Conservation (phyloP, 1,140 invertebrate genomes). For the Drosophila rufa region DNA sequence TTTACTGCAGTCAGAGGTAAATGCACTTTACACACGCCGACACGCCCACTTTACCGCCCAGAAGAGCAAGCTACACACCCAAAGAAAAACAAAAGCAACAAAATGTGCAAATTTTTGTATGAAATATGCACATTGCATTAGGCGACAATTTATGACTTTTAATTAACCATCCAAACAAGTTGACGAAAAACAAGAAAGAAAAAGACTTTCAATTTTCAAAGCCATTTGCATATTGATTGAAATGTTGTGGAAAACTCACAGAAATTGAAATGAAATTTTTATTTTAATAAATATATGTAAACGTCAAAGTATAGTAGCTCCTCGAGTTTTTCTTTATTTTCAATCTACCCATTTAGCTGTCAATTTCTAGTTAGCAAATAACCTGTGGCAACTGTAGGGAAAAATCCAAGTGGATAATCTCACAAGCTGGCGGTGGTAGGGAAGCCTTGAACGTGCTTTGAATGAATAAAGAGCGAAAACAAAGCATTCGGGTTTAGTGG, state of each 20-base stretch:
- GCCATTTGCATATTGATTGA: slow-evolving; percentile 73
- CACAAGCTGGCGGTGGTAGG: slow-evolving; percentile 1
- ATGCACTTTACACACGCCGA: slow-evolving; percentile 61
- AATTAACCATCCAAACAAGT: slow-evolving; percentile 57
- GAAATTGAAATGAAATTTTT: slow-evolving; percentile 22
- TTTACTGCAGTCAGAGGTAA: slow-evolving; percentile 72
- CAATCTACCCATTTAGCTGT: slow-evolving; percentile 55
- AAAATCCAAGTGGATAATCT: slow-evolving; percentile 44
- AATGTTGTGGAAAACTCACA: slow-evolving; percentile 13
- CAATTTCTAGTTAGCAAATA: slow-evolving; percentile 67
- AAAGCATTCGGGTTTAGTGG: slow-evolving; percentile 53
- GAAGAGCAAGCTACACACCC: slow-evolving; percentile 35
- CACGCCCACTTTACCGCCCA: slow-evolving; percentile 25
- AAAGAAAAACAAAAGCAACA: slow-evolving; percentile 21
- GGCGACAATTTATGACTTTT: slow-evolving; percentile 76
- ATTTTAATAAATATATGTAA: slow-evolving; percentile 1
- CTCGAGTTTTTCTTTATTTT: background rate
- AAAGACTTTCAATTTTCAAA: slow-evolving; percentile 64
- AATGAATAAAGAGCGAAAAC: slow-evolving; percentile 36
- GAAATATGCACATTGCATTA: slow-evolving; percentile 60
- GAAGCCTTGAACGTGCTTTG: slow-evolving; percentile 48
- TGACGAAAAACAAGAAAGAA: slow-evolving; percentile 4
- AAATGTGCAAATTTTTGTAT: slow-evolving; percentile 43
- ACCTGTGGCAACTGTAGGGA: slow-evolving; percentile 23
- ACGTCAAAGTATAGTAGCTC: background rate